A percentile compares a stretch with the other conserved stretches of the same genome.
Conservation (phyloP, 2,113 vertebrate species). For the Fulmarus glacialis region DNA sequence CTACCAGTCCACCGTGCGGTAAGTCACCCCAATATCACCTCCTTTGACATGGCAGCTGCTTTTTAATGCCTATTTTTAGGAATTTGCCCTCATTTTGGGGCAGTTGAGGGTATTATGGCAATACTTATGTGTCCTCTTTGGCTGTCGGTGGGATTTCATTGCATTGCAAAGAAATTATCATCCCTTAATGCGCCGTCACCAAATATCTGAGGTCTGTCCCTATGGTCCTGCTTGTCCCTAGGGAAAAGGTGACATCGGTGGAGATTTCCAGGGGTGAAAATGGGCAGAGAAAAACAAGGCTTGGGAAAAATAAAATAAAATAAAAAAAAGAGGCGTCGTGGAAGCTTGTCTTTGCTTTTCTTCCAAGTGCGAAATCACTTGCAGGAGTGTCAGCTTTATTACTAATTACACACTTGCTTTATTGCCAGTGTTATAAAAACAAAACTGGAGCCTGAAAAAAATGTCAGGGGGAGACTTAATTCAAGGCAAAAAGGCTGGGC, state of each 20-base stretch:
- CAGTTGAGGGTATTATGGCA: background rate
- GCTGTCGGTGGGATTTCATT: fast-evolving
- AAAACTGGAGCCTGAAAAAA: slow-evolving; percentile 27
- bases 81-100: background rate
- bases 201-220: background rate
- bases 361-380: slow-evolving; percentile 55
- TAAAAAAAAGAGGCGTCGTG: fast-evolving
- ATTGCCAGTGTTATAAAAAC: slow-evolving; percentile 52
- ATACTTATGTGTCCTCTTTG: fast-evolving
- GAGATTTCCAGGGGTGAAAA: background rate
- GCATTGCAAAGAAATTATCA: background rate
- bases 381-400: slow-evolving; percentile 55
- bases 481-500: slow-evolving; percentile 34
- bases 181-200: fast-evolving
- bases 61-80: background rate
- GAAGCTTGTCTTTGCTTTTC: background rate
- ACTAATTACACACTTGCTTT: slow-evolving; percentile 68
- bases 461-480: slow-evolving; percentile 52
- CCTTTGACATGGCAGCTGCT: fast-evolving
- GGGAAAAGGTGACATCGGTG: fast-evolving
- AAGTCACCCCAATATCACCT: background rate
- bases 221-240: background rate
- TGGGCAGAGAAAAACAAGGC: background rate
- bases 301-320: background rate
- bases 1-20: slow-evolving; percentile 93